A percentile compares a stretch with the other conserved stretches of the same genome.
These are phyloP conservation scores for Apodemia hepburni DNA, from an alignment of 2,888 invertebrate species.

Conservation along the genomic window DNA sequence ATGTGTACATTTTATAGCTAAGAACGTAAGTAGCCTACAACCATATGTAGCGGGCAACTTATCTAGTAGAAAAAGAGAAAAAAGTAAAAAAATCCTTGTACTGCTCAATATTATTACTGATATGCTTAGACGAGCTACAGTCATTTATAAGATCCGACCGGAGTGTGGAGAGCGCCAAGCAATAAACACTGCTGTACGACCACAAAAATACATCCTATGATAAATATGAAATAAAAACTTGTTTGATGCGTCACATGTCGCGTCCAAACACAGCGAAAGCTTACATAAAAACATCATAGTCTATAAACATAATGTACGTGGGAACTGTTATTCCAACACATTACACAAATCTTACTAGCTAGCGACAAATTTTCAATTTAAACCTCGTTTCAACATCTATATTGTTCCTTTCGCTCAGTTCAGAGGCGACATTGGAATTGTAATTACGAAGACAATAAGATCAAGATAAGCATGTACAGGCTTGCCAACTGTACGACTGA, in stretches of 20 bases:
- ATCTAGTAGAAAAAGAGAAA: background rate
- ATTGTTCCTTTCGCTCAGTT: slow-evolving; percentile 22
- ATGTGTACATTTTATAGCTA: background rate
- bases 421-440: slow-evolving; percentile 24
- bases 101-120: slow-evolving; percentile 16
- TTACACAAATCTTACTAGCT: slow-evolving; percentile 22
- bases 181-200: slow-evolving; percentile 30
- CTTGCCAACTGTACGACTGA: background rate
- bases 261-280: slow-evolving; percentile 26
- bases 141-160: slow-evolving; percentile 9
- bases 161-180: slow-evolving; percentile 28
- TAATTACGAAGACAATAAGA: slow-evolving; percentile 16
- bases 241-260: slow-evolving; percentile 22
- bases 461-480: slow-evolving; percentile 9
- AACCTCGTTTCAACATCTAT: slow-evolving; percentile 13
- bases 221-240: slow-evolving; percentile 27
- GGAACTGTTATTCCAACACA: slow-evolving; percentile 20
- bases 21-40: background rate
- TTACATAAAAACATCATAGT: slow-evolving; percentile 18
- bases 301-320: slow-evolving; percentile 18
- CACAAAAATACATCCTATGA: slow-evolving; percentile 30
- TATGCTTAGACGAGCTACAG: slow-evolving; percentile 23
- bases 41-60: background rate
- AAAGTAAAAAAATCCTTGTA: background rate
- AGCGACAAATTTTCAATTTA: slow-evolving; percentile 19